A percentile compares a stretch with the other conserved stretches of the same genome.
Conservation (phyloP, 2,888 invertebrate species). For the Eucriotettix oculatus region DNA sequence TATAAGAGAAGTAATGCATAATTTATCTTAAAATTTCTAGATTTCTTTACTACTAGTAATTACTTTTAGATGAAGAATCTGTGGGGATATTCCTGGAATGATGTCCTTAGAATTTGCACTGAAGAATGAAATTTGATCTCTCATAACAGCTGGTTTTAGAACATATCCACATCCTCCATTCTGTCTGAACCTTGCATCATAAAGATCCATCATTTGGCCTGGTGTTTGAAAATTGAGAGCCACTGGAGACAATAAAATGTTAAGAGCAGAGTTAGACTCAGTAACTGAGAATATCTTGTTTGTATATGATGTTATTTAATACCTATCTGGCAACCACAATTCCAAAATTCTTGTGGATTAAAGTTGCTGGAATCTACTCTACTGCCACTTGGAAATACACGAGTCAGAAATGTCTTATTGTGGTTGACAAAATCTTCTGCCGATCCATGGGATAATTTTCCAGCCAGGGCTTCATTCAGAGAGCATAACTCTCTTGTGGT, state of each 20-base stretch:
- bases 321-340: conserved; percentile 38
- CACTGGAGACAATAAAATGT: conserved; percentile 19
- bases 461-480: conserved; percentile 21
- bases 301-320: conserved; percentile 7
- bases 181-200: conserved; percentile 37
- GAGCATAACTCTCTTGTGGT: conserved; percentile 21
- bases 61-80: conserved; percentile 29
- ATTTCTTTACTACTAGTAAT: background rate
- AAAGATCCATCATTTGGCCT: conserved; percentile 41
- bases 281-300: background rate
- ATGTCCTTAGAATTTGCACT: conserved; percentile 26
- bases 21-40: too few species aligned
- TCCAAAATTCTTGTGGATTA: conserved; percentile 38
- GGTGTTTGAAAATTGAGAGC: conserved; percentile 40
- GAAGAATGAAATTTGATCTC: conserved; percentile 26
- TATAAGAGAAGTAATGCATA: too few species aligned
- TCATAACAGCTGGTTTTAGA: conserved; percentile 36
- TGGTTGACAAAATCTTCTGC: conserved; percentile 26
- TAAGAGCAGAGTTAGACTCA: background rate
- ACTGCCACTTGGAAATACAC: conserved; percentile 33
- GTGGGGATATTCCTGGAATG: conserved; percentile 27
- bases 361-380: conserved; percentile 32
- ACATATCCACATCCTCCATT: conserved; percentile 43
- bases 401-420: conserved; percentile 23
- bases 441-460: conserved; percentile 21